phyloP scores from a whole-genome alignment of 2,113 vertebrate genomes.

The Gnathonemus echidnorhynchus region DNA sequence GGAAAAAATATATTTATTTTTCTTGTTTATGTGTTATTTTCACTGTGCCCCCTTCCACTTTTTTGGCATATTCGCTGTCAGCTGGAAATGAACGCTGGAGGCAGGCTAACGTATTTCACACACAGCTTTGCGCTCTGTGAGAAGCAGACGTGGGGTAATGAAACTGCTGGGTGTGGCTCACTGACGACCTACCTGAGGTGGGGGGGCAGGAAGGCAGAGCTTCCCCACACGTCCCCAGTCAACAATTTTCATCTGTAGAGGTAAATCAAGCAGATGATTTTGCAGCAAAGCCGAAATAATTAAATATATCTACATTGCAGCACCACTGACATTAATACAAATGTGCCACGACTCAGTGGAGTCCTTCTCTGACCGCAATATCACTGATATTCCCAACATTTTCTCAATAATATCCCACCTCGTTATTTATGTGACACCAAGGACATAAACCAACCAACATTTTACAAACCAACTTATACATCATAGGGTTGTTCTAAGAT shows the following conservation, averaged over 20 bases:
- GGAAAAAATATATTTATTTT: conserved; percentile 46
- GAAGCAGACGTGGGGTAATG: background rate
- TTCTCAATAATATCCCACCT: background rate
- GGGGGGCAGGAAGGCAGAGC: background rate
- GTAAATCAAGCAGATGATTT: background rate
- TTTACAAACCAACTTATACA: background rate
- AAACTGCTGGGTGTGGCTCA: conserved; percentile 16
- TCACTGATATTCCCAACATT: background rate
- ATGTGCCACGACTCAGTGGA: background rate
- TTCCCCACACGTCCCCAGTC: background rate
- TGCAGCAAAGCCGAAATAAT: background rate
- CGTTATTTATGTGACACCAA: background rate
- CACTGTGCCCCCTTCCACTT: conserved; percentile 29
- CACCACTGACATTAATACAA: background rate
- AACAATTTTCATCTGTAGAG: background rate
- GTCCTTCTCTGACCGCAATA: background rate
- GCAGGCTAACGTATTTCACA: conserved; percentile 44
- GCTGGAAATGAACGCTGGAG: conserved; percentile 40
- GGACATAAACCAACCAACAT: background rate
- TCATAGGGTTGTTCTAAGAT: background rate
- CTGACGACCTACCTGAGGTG: background rate
- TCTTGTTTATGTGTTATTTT: conserved; percentile 41
- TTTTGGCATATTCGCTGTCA: conserved; percentile 52
- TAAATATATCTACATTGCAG: background rate
- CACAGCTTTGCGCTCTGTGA: conserved; percentile 30